These are phyloP conservation scores for Cyanoramphus novaezelandiae DNA, from an alignment of 2,113 vertebrate genomes.

Conservation along the genomic window DNA sequence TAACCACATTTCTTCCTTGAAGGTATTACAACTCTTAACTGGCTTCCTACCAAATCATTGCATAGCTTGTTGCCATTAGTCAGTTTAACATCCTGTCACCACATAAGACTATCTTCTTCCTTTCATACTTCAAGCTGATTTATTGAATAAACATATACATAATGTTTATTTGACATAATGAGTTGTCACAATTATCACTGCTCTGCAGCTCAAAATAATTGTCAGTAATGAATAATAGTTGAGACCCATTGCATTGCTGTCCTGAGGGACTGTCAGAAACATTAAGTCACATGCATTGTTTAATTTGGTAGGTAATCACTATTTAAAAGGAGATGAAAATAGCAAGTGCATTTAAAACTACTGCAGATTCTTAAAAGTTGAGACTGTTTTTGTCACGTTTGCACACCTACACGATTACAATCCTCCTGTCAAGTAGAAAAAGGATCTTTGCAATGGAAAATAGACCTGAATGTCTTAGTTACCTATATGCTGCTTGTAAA, in stretches of 20 bases:
- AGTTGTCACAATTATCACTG: background rate
- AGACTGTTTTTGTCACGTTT: background rate
- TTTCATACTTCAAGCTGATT: background rate
- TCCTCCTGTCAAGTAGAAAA: background rate
- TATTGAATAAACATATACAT: background rate
- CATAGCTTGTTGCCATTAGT: background rate
- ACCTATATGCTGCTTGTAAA: rapidly evolving
- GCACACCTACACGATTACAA: background rate
- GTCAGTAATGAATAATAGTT: background rate
- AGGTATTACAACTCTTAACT: background rate
- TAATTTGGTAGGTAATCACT: background rate
- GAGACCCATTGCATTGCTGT: background rate
- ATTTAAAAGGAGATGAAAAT: background rate
- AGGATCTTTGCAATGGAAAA: background rate
- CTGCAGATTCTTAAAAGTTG: background rate
- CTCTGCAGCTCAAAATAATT: background rate
- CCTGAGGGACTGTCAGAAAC: background rate
- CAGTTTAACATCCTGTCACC: background rate
- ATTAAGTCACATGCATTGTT: background rate
- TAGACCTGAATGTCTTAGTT: background rate
- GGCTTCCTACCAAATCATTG: background rate
- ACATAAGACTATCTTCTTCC: background rate
- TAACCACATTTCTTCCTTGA: background rate
- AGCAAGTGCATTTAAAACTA: background rate
- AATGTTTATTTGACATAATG: background rate